Evolutionary conservation across 2,888 invertebrate species (phyloP).

Genomic region (Pseudococcus longispinus): DNA sequence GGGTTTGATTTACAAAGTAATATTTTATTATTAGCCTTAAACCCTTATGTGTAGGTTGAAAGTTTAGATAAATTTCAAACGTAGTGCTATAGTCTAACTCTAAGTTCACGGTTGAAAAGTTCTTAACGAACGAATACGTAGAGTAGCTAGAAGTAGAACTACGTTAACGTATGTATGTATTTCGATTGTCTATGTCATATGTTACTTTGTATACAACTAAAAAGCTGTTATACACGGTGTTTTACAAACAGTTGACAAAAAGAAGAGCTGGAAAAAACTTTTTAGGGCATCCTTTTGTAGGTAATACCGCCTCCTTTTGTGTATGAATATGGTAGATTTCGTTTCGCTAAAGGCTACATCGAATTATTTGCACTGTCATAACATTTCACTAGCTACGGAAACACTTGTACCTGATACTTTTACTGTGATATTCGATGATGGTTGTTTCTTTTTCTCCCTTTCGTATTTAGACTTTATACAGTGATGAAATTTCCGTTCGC

Average conservation of each 20-base stretch:
- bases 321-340: slow-evolving; percentile 8
- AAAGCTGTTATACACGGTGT: slow-evolving; percentile 41
- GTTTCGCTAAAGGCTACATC: slow-evolving; percentile 30
- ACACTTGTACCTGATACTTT: slow-evolving; percentile 41
- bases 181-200: slow-evolving; percentile 27
- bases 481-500: background rate
- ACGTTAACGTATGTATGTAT: background rate
- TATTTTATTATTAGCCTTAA: slow-evolving; percentile 35
- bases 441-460: background rate
- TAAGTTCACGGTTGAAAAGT: slow-evolving; percentile 28
- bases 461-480: background rate
- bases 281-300: slow-evolving; percentile 10
- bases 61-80: slow-evolving; percentile 20
- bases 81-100: background rate
- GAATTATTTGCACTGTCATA: slow-evolving; percentile 18
- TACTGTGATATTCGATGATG: slow-evolving; percentile 27
- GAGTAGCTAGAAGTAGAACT: too few relatives aligned
- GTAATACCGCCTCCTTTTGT: slow-evolving; percentile 1
- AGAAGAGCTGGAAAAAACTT: slow-evolving; percentile 31
- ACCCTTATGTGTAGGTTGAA: slow-evolving; percentile 7
- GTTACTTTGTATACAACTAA: slow-evolving; percentile 31
- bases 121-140: slow-evolving; percentile 8
- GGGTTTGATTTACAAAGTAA: slow-evolving; percentile 35
- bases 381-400: slow-evolving; percentile 8
- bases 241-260: slow-evolving; percentile 31